Evolutionary conservation across 1,140 invertebrate species (phyloP), one percentile per base, ranked within the genome.

Genomic region (Saccostrea echinata): DNA sequence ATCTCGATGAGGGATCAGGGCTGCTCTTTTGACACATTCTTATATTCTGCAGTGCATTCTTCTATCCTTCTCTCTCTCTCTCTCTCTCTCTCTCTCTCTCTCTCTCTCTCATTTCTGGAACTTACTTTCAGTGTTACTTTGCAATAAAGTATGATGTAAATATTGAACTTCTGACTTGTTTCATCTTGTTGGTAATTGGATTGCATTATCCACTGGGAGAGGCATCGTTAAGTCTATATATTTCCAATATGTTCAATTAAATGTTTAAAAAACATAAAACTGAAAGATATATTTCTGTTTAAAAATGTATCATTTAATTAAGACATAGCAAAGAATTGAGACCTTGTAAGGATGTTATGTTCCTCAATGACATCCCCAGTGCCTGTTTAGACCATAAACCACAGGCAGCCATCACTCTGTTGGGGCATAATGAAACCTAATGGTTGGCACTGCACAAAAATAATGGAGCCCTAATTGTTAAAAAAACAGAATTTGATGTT

Each of bases 381-480:
- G 68, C 16, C 27, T 76, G 27, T 76, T 76, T 76, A 13, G 68
- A 30, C 68, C 27, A 76, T 35, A 76, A 76, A 76, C 68, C 30
- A 76, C 27, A 30, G 68, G 13, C 68, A 76, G 27, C 27, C 24
- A 30, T 76, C 68, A 76, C 68, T 16, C 68, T 30, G 30, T 76
- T 76, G 68, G 13, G 68, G 16, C 68, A 33, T 76, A 76, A 76
- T 76, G 68, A 76, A 76, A 76, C 27, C 68, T 76, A 76, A 76
- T 76, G 68, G 68, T 27, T 27, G 24, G 27, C 27, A 33, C 11
- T 76, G 27, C 27, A 76, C 68, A 76, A 30, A 43, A 64, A 76
- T 76, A 76, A 76, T 76, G 68, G 68, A 76, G 68, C 24, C 27
- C 16, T 76, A 76, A 76, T 76, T 76, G 68, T 76, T 76, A 30